Base-by-base conservation (phyloP, 2,888 invertebrate species). In the Myathropa florea region DNA sequence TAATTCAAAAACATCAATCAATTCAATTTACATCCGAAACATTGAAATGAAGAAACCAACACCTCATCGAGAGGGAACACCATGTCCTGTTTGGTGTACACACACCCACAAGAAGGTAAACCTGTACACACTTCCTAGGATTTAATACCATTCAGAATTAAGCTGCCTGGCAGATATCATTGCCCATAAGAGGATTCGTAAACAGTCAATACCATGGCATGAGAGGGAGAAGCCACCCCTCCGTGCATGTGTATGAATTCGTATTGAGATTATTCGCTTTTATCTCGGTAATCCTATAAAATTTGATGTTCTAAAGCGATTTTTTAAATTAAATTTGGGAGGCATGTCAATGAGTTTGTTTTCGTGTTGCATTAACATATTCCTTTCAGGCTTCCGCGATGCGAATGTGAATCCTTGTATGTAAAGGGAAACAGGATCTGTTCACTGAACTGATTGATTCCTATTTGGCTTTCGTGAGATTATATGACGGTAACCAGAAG, bases 131-230 rank as follows among this genome's bases (percentile, higher is more conserved):
- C 24, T 33, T 33, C 36, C 3, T 24, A 33, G 46, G 57, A 68
- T 68, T 68, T 57, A 33, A 57, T 68, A 68, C 57, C 33, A 57
- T 55, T 65, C 30, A 33, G n/a, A 46, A 23, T 68, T 57, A n/a
- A 23, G 33, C 24, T n/a, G n/a, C 30, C 57, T 33, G 57, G 55
- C 33, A 57, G 68, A 57, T 68, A 36, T 57, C 36, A 57, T 57
- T 68, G 57, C 55, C 68, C 68, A 57, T 57, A 68, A 55, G 33
- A 68, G 46, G 18, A 46, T 46, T 18, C 46, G 46, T 18, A 46
- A 46, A 46, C 46, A 46, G 18, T 46, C 46, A 18, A 46, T 46
- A 7, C 18, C n/a, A 21, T 46, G 46, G 46, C 18, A 46, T 18
- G 46, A 4, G 18, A 46, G 18, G 46, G 46, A 18, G 18, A 2